These are phyloP conservation scores for Papilio elwesi DNA, from an alignment of 2,888 invertebrate species.

Conservation along the genomic window DNA sequence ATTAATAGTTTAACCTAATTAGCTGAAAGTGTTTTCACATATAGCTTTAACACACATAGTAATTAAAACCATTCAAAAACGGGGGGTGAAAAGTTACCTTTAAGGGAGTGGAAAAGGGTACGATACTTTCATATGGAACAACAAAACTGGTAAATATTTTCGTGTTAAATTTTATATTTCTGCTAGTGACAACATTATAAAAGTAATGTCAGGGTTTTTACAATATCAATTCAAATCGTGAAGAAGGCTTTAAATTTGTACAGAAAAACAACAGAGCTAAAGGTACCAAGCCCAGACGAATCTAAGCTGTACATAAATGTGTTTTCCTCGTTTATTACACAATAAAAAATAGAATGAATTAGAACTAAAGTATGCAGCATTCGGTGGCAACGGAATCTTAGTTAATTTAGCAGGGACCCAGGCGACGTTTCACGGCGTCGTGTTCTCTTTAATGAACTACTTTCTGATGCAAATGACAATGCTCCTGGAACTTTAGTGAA, in stretches of 20 bases:
- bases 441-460: conserved; percentile 3
- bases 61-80: background rate
- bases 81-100: background rate
- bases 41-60: no score
- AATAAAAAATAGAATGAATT: background rate
- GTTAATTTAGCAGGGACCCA: conserved; percentile 3
- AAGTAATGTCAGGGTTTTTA: no score
- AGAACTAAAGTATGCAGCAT: background rate
- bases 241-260: no score
- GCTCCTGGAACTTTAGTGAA: background rate
- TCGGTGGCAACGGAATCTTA: background rate
- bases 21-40: background rate
- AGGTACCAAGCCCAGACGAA: no score
- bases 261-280: background rate
- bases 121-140: no score
- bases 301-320: background rate
- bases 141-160: no score
- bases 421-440: conserved; percentile 11
- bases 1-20: conserved; percentile 18
- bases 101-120: no score
- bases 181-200: no score
- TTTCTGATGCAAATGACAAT: background rate
- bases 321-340: background rate
- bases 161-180: no score
- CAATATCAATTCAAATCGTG: no score